phyloP scores from a whole-genome alignment of 2,888 invertebrate genomes.

The Pseudanteris insignis region DNA sequence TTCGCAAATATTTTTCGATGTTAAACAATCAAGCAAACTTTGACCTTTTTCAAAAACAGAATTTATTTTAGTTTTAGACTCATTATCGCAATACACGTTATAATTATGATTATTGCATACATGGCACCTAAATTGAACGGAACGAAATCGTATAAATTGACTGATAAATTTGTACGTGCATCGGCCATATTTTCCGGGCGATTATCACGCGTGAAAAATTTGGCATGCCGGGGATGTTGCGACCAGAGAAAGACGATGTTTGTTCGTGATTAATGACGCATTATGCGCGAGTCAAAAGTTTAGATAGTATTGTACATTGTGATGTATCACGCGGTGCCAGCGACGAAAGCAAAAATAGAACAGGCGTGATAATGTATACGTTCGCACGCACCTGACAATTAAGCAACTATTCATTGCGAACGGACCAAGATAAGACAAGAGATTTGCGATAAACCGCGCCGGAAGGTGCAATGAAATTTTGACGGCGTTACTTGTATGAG shows the following conservation, averaged over 20 bases:
- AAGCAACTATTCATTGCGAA: constrained; percentile 41
- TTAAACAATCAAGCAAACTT: too few relatives aligned
- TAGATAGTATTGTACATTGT: constrained; percentile 27
- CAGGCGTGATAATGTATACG: constrained; percentile 38
- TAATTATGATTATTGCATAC: too few relatives aligned
- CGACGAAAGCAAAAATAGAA: constrained; percentile 38
- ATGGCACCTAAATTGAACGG: too few relatives aligned
- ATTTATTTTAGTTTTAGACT: too few relatives aligned
- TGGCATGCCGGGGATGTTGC: constrained; percentile 16
- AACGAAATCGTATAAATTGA: too few relatives aligned
- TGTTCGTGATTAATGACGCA: constrained; percentile 33
- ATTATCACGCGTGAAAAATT: constrained; percentile 23
- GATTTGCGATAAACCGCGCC: constrained; percentile 30
- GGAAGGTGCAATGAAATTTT: constrained; percentile 47
- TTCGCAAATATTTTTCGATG: too few relatives aligned
- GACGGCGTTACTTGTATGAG: constrained; percentile 41
- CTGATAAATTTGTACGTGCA: too few relatives aligned
- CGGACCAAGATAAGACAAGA: constrained; percentile 42
- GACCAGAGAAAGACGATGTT: constrained; percentile 23
- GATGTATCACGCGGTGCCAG: constrained; percentile 31
- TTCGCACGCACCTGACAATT: constrained; percentile 45
- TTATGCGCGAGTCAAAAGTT: constrained; percentile 31
- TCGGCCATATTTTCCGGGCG: constrained; percentile 10
- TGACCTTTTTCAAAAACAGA: too few relatives aligned
- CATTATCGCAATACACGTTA: too few relatives aligned